Conservation (phyloP, 2,113 vertebrate species). For the Bettongia penicillata region DNA sequence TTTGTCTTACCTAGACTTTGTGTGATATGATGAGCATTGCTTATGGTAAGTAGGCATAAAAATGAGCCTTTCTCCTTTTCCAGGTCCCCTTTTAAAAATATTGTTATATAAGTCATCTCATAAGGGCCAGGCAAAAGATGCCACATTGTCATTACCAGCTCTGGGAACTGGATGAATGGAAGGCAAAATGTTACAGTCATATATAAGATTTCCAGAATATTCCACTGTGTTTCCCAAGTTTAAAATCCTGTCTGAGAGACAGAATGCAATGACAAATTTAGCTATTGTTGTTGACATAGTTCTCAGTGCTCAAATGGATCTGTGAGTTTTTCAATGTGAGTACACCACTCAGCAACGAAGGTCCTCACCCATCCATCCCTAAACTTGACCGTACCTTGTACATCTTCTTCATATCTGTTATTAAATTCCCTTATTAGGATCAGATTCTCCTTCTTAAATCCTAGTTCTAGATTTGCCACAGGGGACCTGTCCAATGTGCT, state of each 20-base stretch:
- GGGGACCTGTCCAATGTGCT: background rate
- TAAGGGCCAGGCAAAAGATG: slow-evolving; percentile 75
- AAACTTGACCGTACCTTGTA: background rate
- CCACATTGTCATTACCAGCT: slow-evolving; percentile 70
- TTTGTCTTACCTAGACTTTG: slow-evolving; percentile 66
- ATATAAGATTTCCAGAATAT: slow-evolving; percentile 66
- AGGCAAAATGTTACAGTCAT: slow-evolving; percentile 70
- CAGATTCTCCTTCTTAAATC: background rate
- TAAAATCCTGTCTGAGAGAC: slow-evolving; percentile 55
- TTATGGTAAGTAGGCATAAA: slow-evolving; percentile 68
- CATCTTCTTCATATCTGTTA: background rate
- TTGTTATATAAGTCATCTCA: slow-evolving; percentile 76
- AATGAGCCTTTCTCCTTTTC: slow-evolving; percentile 55
- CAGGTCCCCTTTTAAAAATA: slow-evolving; percentile 66
- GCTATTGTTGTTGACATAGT: slow-evolving; percentile 13
- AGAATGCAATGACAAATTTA: slow-evolving; percentile 45
- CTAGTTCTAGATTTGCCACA: background rate
- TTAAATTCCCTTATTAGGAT: background rate
- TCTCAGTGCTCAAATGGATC: background rate
- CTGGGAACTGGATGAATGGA: slow-evolving; percentile 70
- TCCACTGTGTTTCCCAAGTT: slow-evolving; percentile 1
- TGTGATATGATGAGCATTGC: slow-evolving; percentile 69
- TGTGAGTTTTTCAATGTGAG: background rate
- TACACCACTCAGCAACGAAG: background rate
- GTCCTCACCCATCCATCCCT: background rate